Conservation (phyloP, 2,888 invertebrate genomes). For the Theretra japonica region DNA sequence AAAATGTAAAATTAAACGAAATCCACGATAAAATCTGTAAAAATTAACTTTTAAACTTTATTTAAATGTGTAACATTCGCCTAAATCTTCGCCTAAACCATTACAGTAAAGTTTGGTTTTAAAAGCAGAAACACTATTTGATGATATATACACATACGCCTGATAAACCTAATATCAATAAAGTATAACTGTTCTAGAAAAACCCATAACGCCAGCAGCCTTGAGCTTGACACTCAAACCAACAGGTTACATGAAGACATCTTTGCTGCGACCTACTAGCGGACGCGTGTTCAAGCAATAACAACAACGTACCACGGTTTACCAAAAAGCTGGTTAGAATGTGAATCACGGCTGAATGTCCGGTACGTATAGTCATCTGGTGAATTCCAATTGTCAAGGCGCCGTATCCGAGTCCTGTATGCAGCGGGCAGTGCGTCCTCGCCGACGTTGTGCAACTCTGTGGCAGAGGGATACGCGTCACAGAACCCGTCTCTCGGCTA, state of each 20-base stretch:
- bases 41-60: no score
- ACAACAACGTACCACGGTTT: background rate
- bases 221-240: slow-evolving; percentile 26
- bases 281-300: slow-evolving; percentile 1
- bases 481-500: slow-evolving; percentile 53
- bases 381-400: slow-evolving; percentile 46
- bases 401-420: slow-evolving; percentile 56
- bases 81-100: no score
- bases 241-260: slow-evolving; percentile 10
- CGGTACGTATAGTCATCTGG: slow-evolving; percentile 40
- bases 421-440: slow-evolving; percentile 64
- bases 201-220: slow-evolving; percentile 11
- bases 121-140: no score
- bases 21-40: no score
- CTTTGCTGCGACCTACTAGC: background rate
- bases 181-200: background rate
- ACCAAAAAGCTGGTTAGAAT: slow-evolving; percentile 33
- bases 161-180: background rate
- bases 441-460: slow-evolving; percentile 60
- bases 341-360: slow-evolving; percentile 41
- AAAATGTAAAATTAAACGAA: no score
- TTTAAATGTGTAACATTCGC: no score
- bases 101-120: no score
- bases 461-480: slow-evolving; percentile 65
- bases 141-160: background rate